A percentile compares a stretch with the other conserved stretches of the same genome.
phyloP scores from a whole-genome alignment of 2,888 invertebrate genomes.

The Sinotaia quadrata region DNA sequence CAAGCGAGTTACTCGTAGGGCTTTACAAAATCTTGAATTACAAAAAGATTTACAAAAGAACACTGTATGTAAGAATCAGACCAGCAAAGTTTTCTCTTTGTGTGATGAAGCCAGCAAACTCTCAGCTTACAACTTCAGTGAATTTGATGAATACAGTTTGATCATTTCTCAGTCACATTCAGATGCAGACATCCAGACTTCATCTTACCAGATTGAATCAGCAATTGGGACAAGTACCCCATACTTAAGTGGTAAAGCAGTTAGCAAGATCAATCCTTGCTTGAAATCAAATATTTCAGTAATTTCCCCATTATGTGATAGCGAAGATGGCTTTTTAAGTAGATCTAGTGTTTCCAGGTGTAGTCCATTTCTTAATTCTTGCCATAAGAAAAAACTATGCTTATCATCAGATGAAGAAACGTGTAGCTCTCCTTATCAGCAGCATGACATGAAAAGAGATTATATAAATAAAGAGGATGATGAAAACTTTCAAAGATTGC shows the following conservation, averaged over 20 bases:
- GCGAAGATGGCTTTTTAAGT: too few relatives aligned
- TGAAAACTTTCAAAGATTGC: conserved; percentile 12
- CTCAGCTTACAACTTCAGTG: conserved; percentile 58
- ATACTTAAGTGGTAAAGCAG: conserved; percentile 29
- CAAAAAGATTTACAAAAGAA: too few relatives aligned
- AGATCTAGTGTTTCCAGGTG: too few relatives aligned
- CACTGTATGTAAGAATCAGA: too few relatives aligned
- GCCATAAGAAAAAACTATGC: too few relatives aligned
- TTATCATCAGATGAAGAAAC: too few relatives aligned
- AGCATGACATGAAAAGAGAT: neutral
- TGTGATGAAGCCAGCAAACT: too few relatives aligned
- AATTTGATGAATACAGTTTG: conserved; percentile 63
- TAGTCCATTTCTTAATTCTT: too few relatives aligned
- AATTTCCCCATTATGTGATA: conserved; percentile 38
- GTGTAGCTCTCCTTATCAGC: neutral
- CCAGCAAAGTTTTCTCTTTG: too few relatives aligned
- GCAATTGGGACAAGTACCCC: conserved; percentile 56
- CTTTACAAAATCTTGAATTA: too few relatives aligned
- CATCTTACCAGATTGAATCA: neutral
- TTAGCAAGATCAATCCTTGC: too few relatives aligned
- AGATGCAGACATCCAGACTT: neutral
- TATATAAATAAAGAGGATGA: conserved; percentile 7
- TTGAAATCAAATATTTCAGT: conserved; percentile 46
- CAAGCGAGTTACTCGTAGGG: too few relatives aligned
- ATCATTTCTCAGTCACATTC: conserved; percentile 44